Evolutionary conservation across 2,888 invertebrate genomes (phyloP).

Genomic region (Agrotis puta): DNA sequence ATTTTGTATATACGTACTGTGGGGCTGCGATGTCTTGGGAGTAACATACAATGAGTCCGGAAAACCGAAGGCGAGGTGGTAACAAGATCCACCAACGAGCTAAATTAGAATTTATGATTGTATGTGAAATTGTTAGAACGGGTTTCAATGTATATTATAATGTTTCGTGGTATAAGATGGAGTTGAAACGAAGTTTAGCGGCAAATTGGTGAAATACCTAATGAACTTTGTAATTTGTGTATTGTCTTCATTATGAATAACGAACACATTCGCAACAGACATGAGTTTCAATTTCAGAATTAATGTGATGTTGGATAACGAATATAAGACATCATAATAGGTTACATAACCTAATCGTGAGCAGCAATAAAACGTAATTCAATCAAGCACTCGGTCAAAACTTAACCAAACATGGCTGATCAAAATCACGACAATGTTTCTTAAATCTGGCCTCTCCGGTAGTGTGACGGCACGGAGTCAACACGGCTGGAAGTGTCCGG

Average conservation of each 20-base stretch:
- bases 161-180: constrained; percentile 77
- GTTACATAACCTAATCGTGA: constrained; percentile 14
- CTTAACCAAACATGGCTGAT: constrained; percentile 51
- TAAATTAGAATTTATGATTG: constrained; percentile 91
- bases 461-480: constrained; percentile 46
- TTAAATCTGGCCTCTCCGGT: constrained; percentile 31
- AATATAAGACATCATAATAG: neutral
- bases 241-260: constrained; percentile 66
- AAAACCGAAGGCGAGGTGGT: constrained; percentile 86
- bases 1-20: constrained; percentile 88
- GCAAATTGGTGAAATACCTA: constrained; percentile 74
- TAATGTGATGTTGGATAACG: constrained; percentile 2
- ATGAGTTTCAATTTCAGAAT: constrained; percentile 19
- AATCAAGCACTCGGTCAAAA: constrained; percentile 57
- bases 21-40: constrained; percentile 89
- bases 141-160: constrained; percentile 84
- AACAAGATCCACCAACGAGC: constrained; percentile 88
- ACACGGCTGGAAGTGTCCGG: constrained; percentile 66
- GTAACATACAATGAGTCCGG: constrained; percentile 87
- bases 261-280: constrained; percentile 15
- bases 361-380: constrained; percentile 41
- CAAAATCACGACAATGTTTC: constrained; percentile 55
- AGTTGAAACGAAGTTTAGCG: constrained; percentile 78
- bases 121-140: constrained; percentile 89
- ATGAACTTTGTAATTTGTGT: constrained; percentile 80